Percentiles rank a stretch among this genome's conserved stretches.
These are phyloP conservation scores for Rotaria macrura DNA, from an alignment of 2,888 invertebrate genomes.

Conservation along the genomic window DNA sequence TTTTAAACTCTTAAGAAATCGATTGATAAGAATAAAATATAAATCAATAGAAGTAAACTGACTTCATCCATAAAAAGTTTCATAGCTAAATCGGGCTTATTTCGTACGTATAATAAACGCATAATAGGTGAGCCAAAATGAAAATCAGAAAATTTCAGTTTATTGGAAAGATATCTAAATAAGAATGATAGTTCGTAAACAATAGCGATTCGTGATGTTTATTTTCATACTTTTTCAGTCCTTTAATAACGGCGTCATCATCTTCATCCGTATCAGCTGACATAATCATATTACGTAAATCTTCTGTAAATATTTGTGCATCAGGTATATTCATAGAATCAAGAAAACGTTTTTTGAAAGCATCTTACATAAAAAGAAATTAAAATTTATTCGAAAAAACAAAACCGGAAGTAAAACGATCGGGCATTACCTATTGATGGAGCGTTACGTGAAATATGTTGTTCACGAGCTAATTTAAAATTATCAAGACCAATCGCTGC, in stretches of 20 bases:
- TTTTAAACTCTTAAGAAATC: not conserved
- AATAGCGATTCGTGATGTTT: too few species aligned
- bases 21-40: too few species aligned
- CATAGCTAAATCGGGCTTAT: not conserved
- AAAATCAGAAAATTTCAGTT: not conserved
- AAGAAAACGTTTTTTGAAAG: not conserved
- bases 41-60: not conserved
- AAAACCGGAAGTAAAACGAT: not conserved
- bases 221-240: not conserved
- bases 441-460: not conserved
- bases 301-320: conserved; percentile 31
- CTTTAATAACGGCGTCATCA: not conserved
- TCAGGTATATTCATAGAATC: conserved; percentile 11
- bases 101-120: not conserved
- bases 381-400: not conserved
- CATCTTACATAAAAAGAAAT: not conserved
- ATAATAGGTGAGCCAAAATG: conserved; percentile 21
- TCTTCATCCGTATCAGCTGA: conserved; percentile 4
- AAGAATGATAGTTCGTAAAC: not conserved
- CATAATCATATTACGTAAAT: conserved; percentile 22
- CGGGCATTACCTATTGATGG: not conserved
- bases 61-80: conserved; percentile 4
- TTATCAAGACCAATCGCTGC: not conserved
- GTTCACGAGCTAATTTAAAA: not conserved
- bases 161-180: not conserved